Percentiles rank a stretch among this genome's conserved stretches.
Evolutionary conservation across 64 coral and sea anemone genomes (phyloP).

Genomic region (Trachythela sp.): DNA sequence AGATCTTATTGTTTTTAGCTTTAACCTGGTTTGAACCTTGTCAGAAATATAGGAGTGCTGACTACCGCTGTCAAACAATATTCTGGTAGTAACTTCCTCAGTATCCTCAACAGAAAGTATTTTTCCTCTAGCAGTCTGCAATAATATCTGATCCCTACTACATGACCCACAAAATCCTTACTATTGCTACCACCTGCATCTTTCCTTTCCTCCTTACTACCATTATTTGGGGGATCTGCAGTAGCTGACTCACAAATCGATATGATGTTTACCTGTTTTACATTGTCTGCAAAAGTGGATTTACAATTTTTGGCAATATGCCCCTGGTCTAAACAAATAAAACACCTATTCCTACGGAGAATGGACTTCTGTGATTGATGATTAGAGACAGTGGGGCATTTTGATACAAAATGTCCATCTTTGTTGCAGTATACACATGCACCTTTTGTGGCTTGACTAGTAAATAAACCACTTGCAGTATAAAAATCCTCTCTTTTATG

Average conservation of each 20-base stretch:
- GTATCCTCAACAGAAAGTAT: not conserved
- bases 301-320: not conserved
- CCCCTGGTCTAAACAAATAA: not conserved
- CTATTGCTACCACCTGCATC: not conserved
- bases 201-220: not conserved
- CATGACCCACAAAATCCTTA: not conserved
- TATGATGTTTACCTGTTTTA: not conserved
- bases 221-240: not conserved
- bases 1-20: not conserved
- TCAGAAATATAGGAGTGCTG: not conserved
- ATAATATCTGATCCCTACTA: not conserved
- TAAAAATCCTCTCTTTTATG: too few relatives aligned
- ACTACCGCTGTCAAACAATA: conserved; percentile 6
- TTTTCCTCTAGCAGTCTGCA: not conserved
- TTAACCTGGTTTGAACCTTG: not conserved
- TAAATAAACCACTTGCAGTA: not conserved
- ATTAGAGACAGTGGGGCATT: not conserved
- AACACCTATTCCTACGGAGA: not conserved
- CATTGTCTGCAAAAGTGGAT: not conserved
- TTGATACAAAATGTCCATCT: not conserved
- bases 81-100: not conserved
- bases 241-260: not conserved
- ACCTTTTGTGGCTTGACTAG: not conserved
- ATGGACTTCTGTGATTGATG: not conserved
- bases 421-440: not conserved